Percentiles rank a stretch among this genome's conserved stretches.
phyloP scores from a whole-genome alignment of 1,140 invertebrate species.

The Brachionus plicatilis region DNA sequence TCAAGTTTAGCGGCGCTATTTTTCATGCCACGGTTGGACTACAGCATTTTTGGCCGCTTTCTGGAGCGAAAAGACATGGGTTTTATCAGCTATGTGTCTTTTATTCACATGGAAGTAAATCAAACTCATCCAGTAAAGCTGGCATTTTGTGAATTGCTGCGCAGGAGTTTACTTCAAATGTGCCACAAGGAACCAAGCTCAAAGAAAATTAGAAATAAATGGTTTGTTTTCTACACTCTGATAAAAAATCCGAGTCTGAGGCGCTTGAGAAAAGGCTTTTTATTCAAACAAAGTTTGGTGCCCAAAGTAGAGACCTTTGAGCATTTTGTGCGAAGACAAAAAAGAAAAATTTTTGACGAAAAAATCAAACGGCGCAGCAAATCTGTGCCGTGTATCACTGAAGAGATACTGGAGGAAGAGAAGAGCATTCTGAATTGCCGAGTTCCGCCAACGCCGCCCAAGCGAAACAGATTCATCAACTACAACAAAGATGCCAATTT shows the following conservation, averaged over 20 bases:
- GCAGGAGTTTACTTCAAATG: not conserved
- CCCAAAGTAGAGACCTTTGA: slow-evolving; percentile 23
- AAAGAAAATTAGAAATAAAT: slow-evolving; percentile 16
- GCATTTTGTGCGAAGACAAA: not conserved
- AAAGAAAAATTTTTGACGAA: slow-evolving; percentile 27
- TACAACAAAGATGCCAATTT: not conserved
- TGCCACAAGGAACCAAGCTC: not conserved
- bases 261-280: not conserved
- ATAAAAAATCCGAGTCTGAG: slow-evolving; percentile 31
- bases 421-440: not conserved
- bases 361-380: not conserved
- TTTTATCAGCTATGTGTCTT: slow-evolving; percentile 32
- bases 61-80: slow-evolving; percentile 33
- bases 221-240: slow-evolving; percentile 14
- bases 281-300: not conserved
- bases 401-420: not conserved
- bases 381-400: slow-evolving; percentile 1
- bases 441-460: not conserved
- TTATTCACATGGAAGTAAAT: slow-evolving; percentile 36
- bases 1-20: slow-evolving; percentile 30
- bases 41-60: slow-evolving; percentile 39
- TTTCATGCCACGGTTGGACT: slow-evolving; percentile 32
- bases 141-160: slow-evolving; percentile 2
- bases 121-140: slow-evolving; percentile 38
- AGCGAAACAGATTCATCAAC: not conserved